Evolutionary conservation across 2,797 vertebrate species (phyloP).

Genomic region (Scomberomorus guttatus): DNA sequence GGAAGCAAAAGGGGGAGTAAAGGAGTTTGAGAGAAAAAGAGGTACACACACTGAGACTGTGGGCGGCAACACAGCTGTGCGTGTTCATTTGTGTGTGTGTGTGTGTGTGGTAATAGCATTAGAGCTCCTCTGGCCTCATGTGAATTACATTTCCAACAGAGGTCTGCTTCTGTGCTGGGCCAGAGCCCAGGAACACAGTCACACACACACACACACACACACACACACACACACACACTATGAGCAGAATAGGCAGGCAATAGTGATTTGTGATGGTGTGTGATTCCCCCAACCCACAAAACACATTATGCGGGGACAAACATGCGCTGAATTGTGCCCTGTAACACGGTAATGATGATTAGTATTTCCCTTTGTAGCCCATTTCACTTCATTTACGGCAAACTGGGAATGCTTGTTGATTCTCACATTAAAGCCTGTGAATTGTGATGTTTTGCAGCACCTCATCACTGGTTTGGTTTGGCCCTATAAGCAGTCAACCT

Average conservation of each 20-base stretch:
- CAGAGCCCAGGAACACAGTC: conserved; percentile 57
- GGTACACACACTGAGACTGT: conserved; percentile 44
- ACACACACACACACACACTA: conserved; percentile 24
- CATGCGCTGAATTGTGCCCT: conserved; percentile 24
- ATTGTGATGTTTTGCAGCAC: not conserved
- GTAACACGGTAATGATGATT: conserved; percentile 35
- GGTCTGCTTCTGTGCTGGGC: conserved; percentile 80
- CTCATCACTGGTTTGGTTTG: not conserved
- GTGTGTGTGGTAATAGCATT: conserved; percentile 77
- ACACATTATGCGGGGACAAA: conserved; percentile 41
- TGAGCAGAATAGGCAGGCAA: conserved; percentile 36
- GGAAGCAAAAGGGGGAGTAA: conserved; percentile 30
- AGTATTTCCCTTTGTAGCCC: conserved; percentile 29
- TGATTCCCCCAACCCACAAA: conserved; percentile 45
- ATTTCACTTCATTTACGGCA: conserved; percentile 37
- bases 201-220: conserved; percentile 26
- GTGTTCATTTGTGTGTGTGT: conserved; percentile 29
- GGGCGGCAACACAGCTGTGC: conserved; percentile 72
- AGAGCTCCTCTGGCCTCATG: conserved; percentile 76
- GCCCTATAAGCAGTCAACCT: too few relatives aligned
- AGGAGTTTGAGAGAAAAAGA: conserved; percentile 32
- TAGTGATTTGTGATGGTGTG: conserved; percentile 54
- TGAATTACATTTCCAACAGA: conserved; percentile 81
- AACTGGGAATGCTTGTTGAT: conserved; percentile 4
- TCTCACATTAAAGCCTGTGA: conserved; percentile 1